Evolutionary conservation across 2,888 invertebrate species (phyloP).

Genomic region (Caradrina clavipalpis): DNA sequence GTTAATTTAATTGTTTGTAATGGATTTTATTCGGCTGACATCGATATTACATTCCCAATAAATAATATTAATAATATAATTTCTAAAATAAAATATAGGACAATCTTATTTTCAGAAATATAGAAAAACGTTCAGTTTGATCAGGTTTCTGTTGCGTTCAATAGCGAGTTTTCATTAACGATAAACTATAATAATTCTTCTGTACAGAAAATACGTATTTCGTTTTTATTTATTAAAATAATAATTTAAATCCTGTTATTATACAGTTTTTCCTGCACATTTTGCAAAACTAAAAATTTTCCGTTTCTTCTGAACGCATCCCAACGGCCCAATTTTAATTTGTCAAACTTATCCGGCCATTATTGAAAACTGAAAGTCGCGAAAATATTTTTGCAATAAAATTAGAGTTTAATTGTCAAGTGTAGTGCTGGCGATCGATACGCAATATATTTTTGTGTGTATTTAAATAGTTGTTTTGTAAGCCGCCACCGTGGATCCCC

Average conservation of each 20-base stretch:
- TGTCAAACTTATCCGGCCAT: constrained; percentile 66
- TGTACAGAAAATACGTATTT: too few relatives aligned
- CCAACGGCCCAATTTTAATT: constrained; percentile 36
- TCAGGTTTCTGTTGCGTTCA: constrained; percentile 15
- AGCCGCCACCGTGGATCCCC: constrained; percentile 81
- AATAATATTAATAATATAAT: too few relatives aligned
- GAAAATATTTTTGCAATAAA: constrained; percentile 47
- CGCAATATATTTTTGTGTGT: constrained; percentile 11
- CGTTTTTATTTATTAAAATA: too few relatives aligned
- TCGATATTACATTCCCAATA: too few relatives aligned
- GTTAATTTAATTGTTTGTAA: not conserved
- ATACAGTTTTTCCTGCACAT: not conserved
- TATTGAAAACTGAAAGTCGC: constrained; percentile 52
- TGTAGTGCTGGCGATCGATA: constrained; percentile 1
- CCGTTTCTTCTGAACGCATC: constrained; percentile 35
- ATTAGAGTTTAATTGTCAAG: constrained; percentile 36
- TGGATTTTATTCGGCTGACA: too few relatives aligned
- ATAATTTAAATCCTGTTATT: accelerated
- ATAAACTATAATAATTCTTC: not conserved
- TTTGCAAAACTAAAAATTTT: accelerated
- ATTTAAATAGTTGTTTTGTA: not conserved
- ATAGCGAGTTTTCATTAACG: not conserved
- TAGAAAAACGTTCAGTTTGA: too few relatives aligned
- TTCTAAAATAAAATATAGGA: too few relatives aligned
- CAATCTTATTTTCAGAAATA: too few relatives aligned